These are phyloP conservation scores for Mastomys natalensis DNA, from an alignment of 2,113 vertebrate genomes.

Conservation along the genomic window DNA sequence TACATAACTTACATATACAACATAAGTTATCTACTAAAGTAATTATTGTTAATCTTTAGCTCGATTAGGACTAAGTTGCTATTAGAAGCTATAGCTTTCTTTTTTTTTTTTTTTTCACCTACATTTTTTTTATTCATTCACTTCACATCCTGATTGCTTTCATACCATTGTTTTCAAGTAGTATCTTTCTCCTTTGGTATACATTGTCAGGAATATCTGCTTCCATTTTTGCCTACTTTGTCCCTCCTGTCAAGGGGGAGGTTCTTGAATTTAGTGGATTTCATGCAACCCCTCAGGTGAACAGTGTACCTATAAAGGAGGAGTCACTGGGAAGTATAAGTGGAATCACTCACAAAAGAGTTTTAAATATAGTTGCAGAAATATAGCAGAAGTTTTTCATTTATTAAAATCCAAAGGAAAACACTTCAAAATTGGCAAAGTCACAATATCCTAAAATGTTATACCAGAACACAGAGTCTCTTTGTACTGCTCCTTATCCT, in stretches of 20 bases:
- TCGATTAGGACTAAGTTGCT: background rate
- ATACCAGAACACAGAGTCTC: too few species aligned
- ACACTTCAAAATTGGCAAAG: background rate
- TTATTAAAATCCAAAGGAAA: background rate
- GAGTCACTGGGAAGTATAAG: background rate
- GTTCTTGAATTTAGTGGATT: background rate
- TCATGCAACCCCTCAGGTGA: background rate
- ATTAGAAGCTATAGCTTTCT: background rate
- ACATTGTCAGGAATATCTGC: background rate
- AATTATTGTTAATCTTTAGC: background rate
- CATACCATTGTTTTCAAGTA: background rate
- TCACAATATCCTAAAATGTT: background rate
- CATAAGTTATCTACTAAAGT: background rate
- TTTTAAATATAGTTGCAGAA: background rate
- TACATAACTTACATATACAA: background rate
- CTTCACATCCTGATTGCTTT: too few species aligned
- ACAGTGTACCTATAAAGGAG: background rate
- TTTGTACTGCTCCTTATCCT: background rate
- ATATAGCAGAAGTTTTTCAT: background rate
- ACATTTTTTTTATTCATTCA: too few species aligned
- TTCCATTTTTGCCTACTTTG: background rate
- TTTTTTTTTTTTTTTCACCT: too few species aligned
- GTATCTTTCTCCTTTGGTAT: conserved; percentile 12
- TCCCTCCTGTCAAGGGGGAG: background rate
- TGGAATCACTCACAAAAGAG: background rate